Evolutionary conservation across 2,888 invertebrate genomes (phyloP), one percentile per base, ranked within the genome.

Genomic region (Eupithecia subumbrata): DNA sequence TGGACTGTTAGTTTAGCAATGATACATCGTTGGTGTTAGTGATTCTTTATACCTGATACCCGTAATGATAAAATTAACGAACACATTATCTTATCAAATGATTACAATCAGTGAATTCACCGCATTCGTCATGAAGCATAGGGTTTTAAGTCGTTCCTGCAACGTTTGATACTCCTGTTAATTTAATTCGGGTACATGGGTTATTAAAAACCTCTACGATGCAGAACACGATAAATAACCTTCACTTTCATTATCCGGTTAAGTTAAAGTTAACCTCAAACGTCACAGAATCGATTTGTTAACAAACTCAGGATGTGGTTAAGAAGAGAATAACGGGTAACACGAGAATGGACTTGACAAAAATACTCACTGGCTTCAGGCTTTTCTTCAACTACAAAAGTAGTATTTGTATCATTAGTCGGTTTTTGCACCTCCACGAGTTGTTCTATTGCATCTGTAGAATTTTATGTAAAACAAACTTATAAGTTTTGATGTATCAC

Each of bases 311-410:
- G 82, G 84, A 82, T 84, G 83, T 73, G 81, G 82, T 85, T 86
- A 87, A 56, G 52, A 56, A 56, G 84, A 86, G 79, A 82, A 86
- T 86, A 83, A 83, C 80, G 82, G 85, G 83, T 83, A 82, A 82
- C 87, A 90, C 87, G 81, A 84, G 5, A 87, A 88, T 86, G 84
- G 84, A 87, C 79, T 72, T 78, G 82, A 85, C 83, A 86, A 85
- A 85, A 89, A 92, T 95, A 95, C 95, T 95, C 92, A 94, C 95
- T 91, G 90, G 88, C 89, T 86, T 89, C 88, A 89, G 91, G 88
- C 86, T 90, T 93, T 89, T 91, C 92, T 89, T 90, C 87, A 86
- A 87, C 87, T 86, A 92, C 85, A 88, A 88, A 87, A 88, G 90
- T 89, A 90, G 90, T 88, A 86, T 91, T 91, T 88, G 89, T 89